Conservation (phyloP, 2,797 vertebrate genomes). For the Ispidina picta region DNA sequence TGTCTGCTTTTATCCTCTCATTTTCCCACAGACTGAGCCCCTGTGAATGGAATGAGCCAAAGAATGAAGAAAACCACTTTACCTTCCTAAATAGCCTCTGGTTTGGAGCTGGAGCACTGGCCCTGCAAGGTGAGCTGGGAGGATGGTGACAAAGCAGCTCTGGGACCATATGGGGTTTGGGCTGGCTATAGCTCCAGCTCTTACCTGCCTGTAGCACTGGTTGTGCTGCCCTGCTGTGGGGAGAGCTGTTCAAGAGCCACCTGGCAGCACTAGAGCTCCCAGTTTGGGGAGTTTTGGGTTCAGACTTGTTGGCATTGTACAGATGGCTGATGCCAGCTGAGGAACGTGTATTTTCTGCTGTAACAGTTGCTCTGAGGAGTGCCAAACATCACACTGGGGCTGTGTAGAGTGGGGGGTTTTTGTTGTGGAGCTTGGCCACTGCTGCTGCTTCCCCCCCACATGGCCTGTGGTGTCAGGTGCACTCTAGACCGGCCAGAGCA, state of each 20-base stretch:
- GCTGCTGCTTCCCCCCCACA: not conserved
- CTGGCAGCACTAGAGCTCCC: not conserved
- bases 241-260: fast-evolving
- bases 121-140: slow-evolving; percentile 84
- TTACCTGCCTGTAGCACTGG: not conserved
- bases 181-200: not conserved
- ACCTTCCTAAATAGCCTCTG: slow-evolving; percentile 88
- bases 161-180: fast-evolving
- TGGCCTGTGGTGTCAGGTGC: fast-evolving
- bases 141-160: not conserved
- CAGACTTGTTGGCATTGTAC: not conserved
- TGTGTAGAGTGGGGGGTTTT: not conserved
- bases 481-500: fast-evolving
- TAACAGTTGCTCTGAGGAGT: not conserved
- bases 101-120: slow-evolving; percentile 87
- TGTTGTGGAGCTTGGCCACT: not conserved
- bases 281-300: not conserved
- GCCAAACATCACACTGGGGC: fast-evolving
- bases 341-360: fast-evolving
- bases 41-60: slow-evolving; percentile 86
- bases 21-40: slow-evolving; percentile 84
- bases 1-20: not conserved
- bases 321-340: not conserved
- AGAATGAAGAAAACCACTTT: slow-evolving; percentile 82
- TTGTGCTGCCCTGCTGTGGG: not conserved